These are phyloP conservation scores for Drosophila grimshawi DNA, from an alignment of 1,140 invertebrate genomes.

Conservation along the genomic window DNA sequence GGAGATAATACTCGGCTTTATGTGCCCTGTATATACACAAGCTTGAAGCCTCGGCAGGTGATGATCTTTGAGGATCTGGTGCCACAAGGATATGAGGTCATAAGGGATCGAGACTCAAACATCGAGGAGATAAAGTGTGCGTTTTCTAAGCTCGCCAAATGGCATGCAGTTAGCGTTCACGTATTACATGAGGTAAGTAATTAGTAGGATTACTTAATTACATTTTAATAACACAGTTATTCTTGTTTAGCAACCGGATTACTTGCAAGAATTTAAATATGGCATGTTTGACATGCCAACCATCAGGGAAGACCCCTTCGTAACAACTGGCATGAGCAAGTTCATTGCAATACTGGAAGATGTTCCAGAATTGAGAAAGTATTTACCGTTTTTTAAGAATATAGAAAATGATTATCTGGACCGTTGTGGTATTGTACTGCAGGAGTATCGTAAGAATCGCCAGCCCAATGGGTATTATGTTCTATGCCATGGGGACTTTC, in stretches of 20 bases:
- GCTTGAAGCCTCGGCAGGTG: slow-evolving; percentile 25
- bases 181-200: slow-evolving; percentile 42
- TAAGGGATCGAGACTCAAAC: slow-evolving; percentile 29
- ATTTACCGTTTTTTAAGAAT: slow-evolving; percentile 12
- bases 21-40: slow-evolving; percentile 24
- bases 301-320: slow-evolving; percentile 19
- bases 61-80: slow-evolving; percentile 48
- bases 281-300: slow-evolving; percentile 24
- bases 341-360: slow-evolving; percentile 51
- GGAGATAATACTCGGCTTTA: slow-evolving; percentile 39
- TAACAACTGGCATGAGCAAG: slow-evolving; percentile 30
- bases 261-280: slow-evolving; percentile 37
- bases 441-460: slow-evolving; percentile 29
- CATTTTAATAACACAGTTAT: neutral
- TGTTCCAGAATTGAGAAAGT: slow-evolving; percentile 17
- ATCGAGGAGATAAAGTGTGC: slow-evolving; percentile 42
- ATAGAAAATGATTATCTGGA: neutral
- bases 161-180: slow-evolving; percentile 62
- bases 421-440: neutral
- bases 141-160: slow-evolving; percentile 55
- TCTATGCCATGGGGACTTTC: slow-evolving; percentile 56
- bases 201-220: neutral
- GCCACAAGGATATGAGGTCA: slow-evolving; percentile 21
- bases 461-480: slow-evolving; percentile 29
- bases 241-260: slow-evolving; percentile 26